A percentile compares a stretch with the other conserved stretches of the same genome.
Evolutionary conservation across 2,113 vertebrate genomes (phyloP).

Genomic region (Pygathrix nemaeus): DNA sequence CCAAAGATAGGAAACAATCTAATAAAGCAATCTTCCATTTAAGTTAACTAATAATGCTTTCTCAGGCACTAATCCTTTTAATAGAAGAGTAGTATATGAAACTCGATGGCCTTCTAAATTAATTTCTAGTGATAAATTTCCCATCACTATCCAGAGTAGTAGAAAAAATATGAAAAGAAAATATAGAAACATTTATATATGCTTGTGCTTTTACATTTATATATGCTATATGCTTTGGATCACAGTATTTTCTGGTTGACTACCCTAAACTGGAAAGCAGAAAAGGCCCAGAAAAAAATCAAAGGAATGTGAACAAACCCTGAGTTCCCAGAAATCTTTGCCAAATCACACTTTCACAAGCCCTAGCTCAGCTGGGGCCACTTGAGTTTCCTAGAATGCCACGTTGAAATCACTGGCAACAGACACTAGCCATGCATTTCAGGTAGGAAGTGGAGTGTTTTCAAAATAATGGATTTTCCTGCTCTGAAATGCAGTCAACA

Average conservation of each 20-base stretch:
- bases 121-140: slow-evolving; percentile 33
- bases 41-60: background rate
- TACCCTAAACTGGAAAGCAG: background rate
- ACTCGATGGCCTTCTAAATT: slow-evolving; percentile 26
- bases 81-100: background rate
- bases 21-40: background rate
- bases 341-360: slow-evolving; percentile 31
- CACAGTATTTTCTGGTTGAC: background rate
- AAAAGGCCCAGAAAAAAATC: background rate
- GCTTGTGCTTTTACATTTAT: too few relatives aligned
- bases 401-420: slow-evolving; percentile 13
- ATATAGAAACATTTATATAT: background rate
- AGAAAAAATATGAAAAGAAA: slow-evolving; percentile 7
- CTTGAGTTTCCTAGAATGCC: background rate
- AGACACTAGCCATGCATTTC: background rate
- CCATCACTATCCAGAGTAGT: background rate
- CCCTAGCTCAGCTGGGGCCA: background rate
- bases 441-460: background rate
- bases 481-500: background rate
- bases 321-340: slow-evolving; percentile 20
- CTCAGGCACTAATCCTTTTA: background rate
- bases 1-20: background rate
- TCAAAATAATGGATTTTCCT: slow-evolving; percentile 19
- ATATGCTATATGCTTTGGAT: background rate
- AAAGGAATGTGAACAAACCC: background rate